Conservation (phyloP, 2,888 invertebrate species). For the Cyrtodaria siliqua region DNA sequence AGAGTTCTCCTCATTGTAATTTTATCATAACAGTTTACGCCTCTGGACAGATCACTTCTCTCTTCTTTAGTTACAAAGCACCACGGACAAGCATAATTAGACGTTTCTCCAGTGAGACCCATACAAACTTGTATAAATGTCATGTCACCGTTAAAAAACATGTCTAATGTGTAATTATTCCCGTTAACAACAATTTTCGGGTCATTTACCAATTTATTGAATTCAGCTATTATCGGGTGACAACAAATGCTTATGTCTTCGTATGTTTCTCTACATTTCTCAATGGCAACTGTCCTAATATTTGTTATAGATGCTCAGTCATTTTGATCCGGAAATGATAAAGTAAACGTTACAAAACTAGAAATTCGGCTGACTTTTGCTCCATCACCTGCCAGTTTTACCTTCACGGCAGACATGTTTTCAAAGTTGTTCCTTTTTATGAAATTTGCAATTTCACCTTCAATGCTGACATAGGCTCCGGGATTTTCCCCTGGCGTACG, state of each 20-base stretch:
- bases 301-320: background rate
- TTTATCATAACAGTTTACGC: too few relatives aligned
- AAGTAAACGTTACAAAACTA: slow-evolving; percentile 4
- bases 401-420: background rate
- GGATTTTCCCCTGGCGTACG: slow-evolving; percentile 1
- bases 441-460: background rate
- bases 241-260: too few relatives aligned
- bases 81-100: slow-evolving; percentile 28
- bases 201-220: background rate
- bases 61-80: slow-evolving; percentile 20
- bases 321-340: slow-evolving; percentile 1
- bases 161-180: background rate
- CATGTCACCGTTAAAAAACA: slow-evolving; percentile 31
- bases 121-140: slow-evolving; percentile 24
- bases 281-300: background rate
- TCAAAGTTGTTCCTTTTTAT: background rate
- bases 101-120: slow-evolving; percentile 16
- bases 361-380: slow-evolving; percentile 22
- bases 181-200: background rate
- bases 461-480: slow-evolving; percentile 9
- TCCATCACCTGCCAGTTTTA: slow-evolving; percentile 19
- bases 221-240: too few relatives aligned
- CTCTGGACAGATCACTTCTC: background rate
- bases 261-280: too few relatives aligned
- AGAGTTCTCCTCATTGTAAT: too few relatives aligned